A percentile compares a stretch with the other conserved stretches of the same genome.
These are phyloP conservation scores for Apotomis turbidana DNA, from an alignment of 2,888 invertebrate genomes.

Conservation along the genomic window DNA sequence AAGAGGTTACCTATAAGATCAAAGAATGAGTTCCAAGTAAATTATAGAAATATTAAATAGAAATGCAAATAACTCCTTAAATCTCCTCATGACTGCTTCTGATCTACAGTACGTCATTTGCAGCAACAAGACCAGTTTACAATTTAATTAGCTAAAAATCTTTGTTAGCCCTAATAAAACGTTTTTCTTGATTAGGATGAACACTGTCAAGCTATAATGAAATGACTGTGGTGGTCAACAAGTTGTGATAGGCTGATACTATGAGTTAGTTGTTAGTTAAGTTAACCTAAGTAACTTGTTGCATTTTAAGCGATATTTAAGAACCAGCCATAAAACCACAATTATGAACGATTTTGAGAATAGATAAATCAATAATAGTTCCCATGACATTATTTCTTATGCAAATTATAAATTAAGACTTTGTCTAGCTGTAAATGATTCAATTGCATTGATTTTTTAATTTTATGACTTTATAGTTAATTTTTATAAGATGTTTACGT, in stretches of 20 bases:
- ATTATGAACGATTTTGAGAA: background rate
- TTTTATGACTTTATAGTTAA: background rate
- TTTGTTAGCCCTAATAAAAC: too few species aligned
- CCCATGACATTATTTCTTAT: constrained; percentile 26
- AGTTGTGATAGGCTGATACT: background rate
- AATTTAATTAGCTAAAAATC: too few species aligned
- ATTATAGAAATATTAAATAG: too few species aligned
- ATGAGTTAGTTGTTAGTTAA: background rate
- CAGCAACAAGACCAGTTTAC: too few species aligned
- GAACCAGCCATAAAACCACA: background rate
- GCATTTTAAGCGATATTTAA: constrained; percentile 3
- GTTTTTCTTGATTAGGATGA: background rate
- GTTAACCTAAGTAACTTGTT: background rate
- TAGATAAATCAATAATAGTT: background rate
- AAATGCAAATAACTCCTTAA: too few species aligned
- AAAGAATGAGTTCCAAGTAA: too few species aligned
- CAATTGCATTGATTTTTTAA: background rate
- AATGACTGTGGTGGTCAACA: too few species aligned
- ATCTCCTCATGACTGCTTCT: too few species aligned
- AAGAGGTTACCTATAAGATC: background rate
- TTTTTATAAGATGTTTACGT: background rate
- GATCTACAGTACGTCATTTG: too few species aligned
- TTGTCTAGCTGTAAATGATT: constrained; percentile 3
- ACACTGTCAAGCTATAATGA: background rate
- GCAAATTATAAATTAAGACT: constrained; percentile 8